Base-by-base conservation (phyloP, 1,140 invertebrate species). In the Drosophila virilis region DNA sequence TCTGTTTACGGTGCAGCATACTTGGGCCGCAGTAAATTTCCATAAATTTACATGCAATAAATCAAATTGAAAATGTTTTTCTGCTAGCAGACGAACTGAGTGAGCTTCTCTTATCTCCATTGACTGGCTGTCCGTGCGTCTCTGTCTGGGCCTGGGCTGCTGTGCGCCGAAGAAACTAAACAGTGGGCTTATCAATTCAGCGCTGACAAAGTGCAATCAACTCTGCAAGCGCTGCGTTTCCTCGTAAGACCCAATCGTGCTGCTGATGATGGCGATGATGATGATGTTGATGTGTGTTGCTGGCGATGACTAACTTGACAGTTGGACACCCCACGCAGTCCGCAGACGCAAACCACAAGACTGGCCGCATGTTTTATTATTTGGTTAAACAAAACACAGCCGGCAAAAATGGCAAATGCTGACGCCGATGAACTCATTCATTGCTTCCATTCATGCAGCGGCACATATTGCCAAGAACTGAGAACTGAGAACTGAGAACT, bases 41-140 rank as follows among this genome's bases (percentile, higher is more conserved):
- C 83, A 86, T 86, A 86, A 86, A 86, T 86, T 86, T 86, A 70
- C 83, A 86, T 89, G 83, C 79, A 64, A 89, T 86, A 86, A 89
- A 86, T 86, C 83, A 86, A 83, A 86, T 88, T 77, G 77, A 70
- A 83, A 88, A 83, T 86, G 83, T 89, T 83, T 70, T 83, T 88
- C 67, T 65, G 46, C 38, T 33, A 54, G 67, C 45, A 72, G 60
- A 50, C 46, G 60, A 58, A 58, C 73, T 45, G 50, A 62, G 57
- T 70, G 58, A 58, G 22, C 9, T 38, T 38, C 52, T 68, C 67
- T 88, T 86, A 86, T 86, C 83, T 79, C 33, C 69, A 80, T 72
- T 78, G 72, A 58, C 64, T 61, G 74, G 52, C 59, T 50, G 62
- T 52, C 66, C 32, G 55, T 40, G 68, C 51, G 71, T 73, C 22